Base-by-base conservation (phyloP, 2,888 invertebrate genomes). In the Aporophyla nigra region DNA sequence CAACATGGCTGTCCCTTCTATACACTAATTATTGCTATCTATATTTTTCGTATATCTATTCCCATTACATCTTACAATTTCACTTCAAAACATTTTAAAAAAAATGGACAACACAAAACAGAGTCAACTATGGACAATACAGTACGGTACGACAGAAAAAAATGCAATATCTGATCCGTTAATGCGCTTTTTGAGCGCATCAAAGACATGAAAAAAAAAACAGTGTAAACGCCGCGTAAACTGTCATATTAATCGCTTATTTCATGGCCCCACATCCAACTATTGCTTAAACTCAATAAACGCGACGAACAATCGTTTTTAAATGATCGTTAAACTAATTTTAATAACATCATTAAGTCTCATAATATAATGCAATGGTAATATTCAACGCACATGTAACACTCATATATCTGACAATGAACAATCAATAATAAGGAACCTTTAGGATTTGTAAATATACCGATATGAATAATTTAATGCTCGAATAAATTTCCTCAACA, bases 381-480 rank as follows among this genome's bases (percentile, higher is more conserved):
- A 77, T 82, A 75, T 76, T 58, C 66, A 77, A 83, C 84, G 59
- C 66, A 27, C 54, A 63, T 49, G 59, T 65, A 87, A 85, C 78
- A 81, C 74, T 71, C 75, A 63, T 86, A 68, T 73, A 86, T 83
- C 63, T 84, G 76, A 77, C 76, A 77, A 63, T 76, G 9, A 74
- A 80, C 80, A 84, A 88, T 72, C 59, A 86, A 84, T 74, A 43
- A 9, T 63, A 76, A 51, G 74, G 74, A 84, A 82, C 84, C 71
- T 49, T 82, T 62, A 63, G 54, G 74, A 80, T 83, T 82, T 84
- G 51, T 87, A 82, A 79, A 86, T 83, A 86, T 73, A 75, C 62
- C 74, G 86, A 86, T 83, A 83, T 84, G 78, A 86, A 74, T 78
- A 71, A 82, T 76, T 76, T 70, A n/a, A 72, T 83, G 59, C 24